Base-by-base conservation (phyloP, 2,113 vertebrate species). In the Microcebus murinus region DNA sequence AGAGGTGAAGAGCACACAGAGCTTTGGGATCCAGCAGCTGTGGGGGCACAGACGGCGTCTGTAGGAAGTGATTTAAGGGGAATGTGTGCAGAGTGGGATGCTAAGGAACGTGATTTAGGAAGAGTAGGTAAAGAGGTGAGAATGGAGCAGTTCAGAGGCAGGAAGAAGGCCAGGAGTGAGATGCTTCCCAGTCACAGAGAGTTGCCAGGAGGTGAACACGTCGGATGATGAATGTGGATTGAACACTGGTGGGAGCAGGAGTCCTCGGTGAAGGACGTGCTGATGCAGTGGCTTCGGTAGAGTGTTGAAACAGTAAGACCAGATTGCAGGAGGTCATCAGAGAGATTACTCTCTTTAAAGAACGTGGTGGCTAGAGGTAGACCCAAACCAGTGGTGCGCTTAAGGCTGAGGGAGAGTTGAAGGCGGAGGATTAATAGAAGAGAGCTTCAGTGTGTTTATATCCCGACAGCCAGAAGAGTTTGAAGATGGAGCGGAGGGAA, bases 401-500 rank as follows among this genome's bases (percentile, higher is more conserved):
- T 48, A 15, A 63, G 39, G 65, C 8, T 76, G 59, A 84, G 42
- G 59, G n/a, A 50, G 23, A 11, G 8, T 15, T 63, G 57, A 65
- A 34, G 65, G 14, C 63, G 18, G 71, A 68, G 39, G 27, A 5
- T 76, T 55, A 29, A 25, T 10, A 2, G 18, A 15, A 70, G 36
- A 8, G 7, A 67, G 48, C 80, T 48, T 14, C 17, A 1, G 21
- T 2, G 0, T 3, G 21, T 48, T 48, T 50, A 0, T 14, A 21
- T 17, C 14, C 25, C 36, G 48, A 45, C 21, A 52, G 13, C 36
- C 23, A 20, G 57, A 57, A 48, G 12, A 11, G 31, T 52, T 10
- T 91, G 91, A 31, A 55, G 59, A 63, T n/a, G 18, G 42, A 82
- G 61, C 31, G 63, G 79, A 81, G 45, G 29, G 61, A 87, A 74